phyloP scores from a whole-genome alignment of 2,888 invertebrate genomes.

The Cerastoderma edule region DNA sequence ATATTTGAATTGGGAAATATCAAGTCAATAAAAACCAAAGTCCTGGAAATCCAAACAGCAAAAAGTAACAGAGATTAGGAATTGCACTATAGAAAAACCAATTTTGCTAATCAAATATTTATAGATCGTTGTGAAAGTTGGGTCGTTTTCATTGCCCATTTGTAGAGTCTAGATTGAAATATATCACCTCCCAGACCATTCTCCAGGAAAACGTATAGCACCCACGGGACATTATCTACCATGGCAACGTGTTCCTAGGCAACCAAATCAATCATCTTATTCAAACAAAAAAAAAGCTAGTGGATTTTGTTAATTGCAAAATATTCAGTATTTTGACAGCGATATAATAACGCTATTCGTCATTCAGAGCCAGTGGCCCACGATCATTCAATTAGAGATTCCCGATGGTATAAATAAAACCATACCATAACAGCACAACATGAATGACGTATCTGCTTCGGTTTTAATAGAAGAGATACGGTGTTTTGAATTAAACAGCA shows the following conservation, averaged over 20 bases:
- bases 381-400: conserved; percentile 16
- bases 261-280: conserved; percentile 19
- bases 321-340: conserved; percentile 33
- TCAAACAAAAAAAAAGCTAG: conserved; percentile 17
- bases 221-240: conserved; percentile 45
- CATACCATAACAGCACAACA: too few species aligned
- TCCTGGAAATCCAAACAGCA: too few species aligned
- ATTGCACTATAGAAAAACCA: conserved; percentile 34
- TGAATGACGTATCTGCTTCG: too few species aligned
- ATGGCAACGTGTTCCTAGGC: conserved; percentile 44
- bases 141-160: conserved; percentile 52
- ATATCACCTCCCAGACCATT: conserved; percentile 38
- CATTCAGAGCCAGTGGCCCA: background rate
- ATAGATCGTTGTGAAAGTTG: conserved; percentile 44
- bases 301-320: conserved; percentile 51
- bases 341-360: conserved; percentile 31
- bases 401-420: conserved; percentile 18
- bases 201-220: conserved; percentile 37
- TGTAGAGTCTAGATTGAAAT: conserved; percentile 54
- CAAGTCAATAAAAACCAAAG: too few species aligned
- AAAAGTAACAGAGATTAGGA: too few species aligned
- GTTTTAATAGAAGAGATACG: too few species aligned
- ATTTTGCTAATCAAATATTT: conserved; percentile 74
- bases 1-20: too few species aligned
- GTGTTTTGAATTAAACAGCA: too few species aligned